Evolutionary conservation across 23 tunicate species (phyloP), one percentile per base, ranked within the genome.

Genomic region (Ascidia mentula): DNA sequence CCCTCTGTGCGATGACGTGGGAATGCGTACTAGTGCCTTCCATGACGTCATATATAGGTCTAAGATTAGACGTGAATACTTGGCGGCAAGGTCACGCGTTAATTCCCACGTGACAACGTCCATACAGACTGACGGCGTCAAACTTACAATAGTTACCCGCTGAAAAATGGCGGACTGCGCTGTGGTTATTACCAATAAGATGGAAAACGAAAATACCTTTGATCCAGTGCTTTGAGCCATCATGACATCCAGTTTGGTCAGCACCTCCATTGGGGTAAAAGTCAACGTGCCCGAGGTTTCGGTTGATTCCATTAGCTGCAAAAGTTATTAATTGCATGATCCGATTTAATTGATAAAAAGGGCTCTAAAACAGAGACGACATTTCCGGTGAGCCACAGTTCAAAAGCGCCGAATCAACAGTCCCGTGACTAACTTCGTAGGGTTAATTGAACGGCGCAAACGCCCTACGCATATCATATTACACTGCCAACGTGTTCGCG

Each of bases 191-290:
- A 42, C 65, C 13, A 53, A n/a, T n/a, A n/a, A n/a, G n/a, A n/a
- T n/a, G n/a, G n/a, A n/a, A n/a, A n/a, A n/a, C n/a, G n/a, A n/a
- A 26, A 5, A 42, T 79, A 86, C 90, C 74, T 72, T 77, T 42
- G 6, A 86, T 78, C 90, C 90, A 86, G 32, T 53, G 65, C 65
- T 53, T 53, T 9, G 40, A 72, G 40, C 39, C 75, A 35, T 72
- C 40, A 38, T 80, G 37, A 53, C 98, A 93, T 0, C 98, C 98
- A 72, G 93, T 83, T 69, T 93, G 98, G 59, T 80, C 81, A 12
- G 83, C 92, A 0, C 93, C 98, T 31, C 93, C 98, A 61, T 93
- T 93, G 0, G 98, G 98, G 34, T 73, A 93, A 72, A 88, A 93
- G 65, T 93, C 98, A 69, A 83, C 74, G 75, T 93, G 98, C 4